Evolutionary conservation across 2,888 invertebrate species (phyloP), one percentile per base, ranked within the genome.

Genomic region (Campoplex capitator): DNA sequence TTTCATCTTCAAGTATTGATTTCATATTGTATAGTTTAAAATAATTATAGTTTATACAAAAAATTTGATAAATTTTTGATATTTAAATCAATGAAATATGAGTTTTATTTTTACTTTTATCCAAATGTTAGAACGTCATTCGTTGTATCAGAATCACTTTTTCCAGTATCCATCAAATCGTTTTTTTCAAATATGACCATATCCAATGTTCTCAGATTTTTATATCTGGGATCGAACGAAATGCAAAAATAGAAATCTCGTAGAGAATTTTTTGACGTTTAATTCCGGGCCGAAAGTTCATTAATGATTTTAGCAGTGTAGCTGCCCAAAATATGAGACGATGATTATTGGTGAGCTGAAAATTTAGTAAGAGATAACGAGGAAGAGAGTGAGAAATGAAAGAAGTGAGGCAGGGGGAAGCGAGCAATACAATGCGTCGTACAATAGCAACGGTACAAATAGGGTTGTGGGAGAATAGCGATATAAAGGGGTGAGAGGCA

Each of bases 381-480:
- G 23, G 23, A 51, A 45, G 28, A 45, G 58, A 56, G 45, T 38
- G 9, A 75, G 48, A 51, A 28, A 6, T 9, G 3, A 3, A 48
- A 32, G 70, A 35, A n/a, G n/a, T 2, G 54, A 54, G 74, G 23
- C 56, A 42, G 56, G 42, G 79, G 56, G 58, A 70, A n/a, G 35
- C 56, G 18, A 18, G 68, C 56, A 67, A 70, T 71, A 48, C 38
- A 67, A 81, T 81, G 62, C 8, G 16, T 51, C n/a, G 62, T 71
- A 76, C 75, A 84, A 76, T 82, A 65, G 82, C 70, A 78, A 71
- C 75, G 23, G 67, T 84, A 65, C 62, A 67, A 45, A 54, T 6
- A 48, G 73, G 75, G 56, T 77, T 51, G 23, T 56, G 18, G 71
- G 71, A 23, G 71, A 45, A 79, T 62, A 38, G 83, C 23, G 54